Percentiles rank a stretch among this genome's conserved stretches.
These are phyloP conservation scores for Eremophila alpestris DNA, from an alignment of 2,797 vertebrate genomes.

Conservation along the genomic window DNA sequence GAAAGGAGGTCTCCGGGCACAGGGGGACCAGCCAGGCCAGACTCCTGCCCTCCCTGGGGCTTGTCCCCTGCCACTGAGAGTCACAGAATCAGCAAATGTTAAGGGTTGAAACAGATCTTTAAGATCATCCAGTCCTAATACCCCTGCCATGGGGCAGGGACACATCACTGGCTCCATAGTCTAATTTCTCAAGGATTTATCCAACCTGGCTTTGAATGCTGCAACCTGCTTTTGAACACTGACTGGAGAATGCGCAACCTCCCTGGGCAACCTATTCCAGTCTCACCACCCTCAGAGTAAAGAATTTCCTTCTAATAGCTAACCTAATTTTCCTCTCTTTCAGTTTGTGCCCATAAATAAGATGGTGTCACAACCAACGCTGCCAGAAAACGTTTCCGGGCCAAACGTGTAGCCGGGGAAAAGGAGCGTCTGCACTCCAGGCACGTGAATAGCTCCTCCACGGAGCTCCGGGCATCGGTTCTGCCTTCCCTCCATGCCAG, in stretches of 20 bases:
- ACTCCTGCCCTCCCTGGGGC: neutral
- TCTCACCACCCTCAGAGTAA: neutral
- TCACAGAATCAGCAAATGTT: neutral
- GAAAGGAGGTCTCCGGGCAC: accelerated
- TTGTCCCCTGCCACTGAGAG: accelerated
- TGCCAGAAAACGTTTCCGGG: neutral
- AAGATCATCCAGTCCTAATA: neutral
- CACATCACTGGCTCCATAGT: neutral
- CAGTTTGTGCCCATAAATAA: neutral
- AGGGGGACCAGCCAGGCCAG: neutral
- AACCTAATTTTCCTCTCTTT: neutral
- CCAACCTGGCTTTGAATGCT: too few species aligned
- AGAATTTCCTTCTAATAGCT: neutral
- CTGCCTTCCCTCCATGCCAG: accelerated
- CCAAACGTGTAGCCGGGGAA: accelerated
- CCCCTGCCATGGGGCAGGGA: neutral
- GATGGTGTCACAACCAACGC: neutral
- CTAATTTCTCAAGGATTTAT: neutral
- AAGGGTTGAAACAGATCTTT: too few species aligned
- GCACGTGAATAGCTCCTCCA: accelerated
- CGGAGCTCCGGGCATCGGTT: accelerated
- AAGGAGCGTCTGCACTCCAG: too few species aligned
- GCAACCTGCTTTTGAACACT: neutral
- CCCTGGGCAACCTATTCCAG: neutral
- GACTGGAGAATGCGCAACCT: too few species aligned